Conservation (phyloP, 2,888 invertebrate species). For the Cantharis lateralis region DNA sequence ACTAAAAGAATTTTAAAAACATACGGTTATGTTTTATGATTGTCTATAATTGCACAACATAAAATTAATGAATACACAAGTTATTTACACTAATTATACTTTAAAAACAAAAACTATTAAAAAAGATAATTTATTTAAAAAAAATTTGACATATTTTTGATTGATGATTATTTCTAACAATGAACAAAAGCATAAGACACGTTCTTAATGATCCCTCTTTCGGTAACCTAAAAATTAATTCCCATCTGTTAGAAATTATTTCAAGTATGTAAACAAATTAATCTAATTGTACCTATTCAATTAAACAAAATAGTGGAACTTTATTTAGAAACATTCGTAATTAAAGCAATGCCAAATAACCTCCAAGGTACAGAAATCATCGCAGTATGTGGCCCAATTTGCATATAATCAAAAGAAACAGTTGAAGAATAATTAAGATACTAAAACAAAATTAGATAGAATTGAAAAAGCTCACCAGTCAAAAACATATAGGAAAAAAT, state of each 20-base stretch:
- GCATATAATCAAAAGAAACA: neutral
- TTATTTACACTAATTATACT: neutral
- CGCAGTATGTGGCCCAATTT: neutral
- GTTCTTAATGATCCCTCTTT: neutral
- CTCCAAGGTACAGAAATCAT: neutral
- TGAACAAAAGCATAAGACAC: conserved; percentile 1
- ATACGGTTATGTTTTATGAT: neutral
- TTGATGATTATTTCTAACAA: neutral
- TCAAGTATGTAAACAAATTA: neutral
- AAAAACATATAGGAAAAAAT: neutral
- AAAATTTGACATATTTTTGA: neutral
- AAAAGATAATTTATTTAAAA: conserved; percentile 3
- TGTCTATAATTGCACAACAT: neutral
- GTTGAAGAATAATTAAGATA: neutral
- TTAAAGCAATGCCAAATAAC: neutral
- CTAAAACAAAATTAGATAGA: neutral
- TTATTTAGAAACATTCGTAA: neutral
- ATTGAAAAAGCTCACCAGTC: neutral
- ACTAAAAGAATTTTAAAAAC: neutral
- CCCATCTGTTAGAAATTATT: neutral
- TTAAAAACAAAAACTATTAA: neutral
- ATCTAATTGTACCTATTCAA: neutral
- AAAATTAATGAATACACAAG: neutral
- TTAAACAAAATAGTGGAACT: neutral
- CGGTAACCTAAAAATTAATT: neutral